A percentile compares a stretch with the other conserved stretches of the same genome.
phyloP scores from a whole-genome alignment of 2,888 invertebrate species.

The Scaptomyza parva region DNA sequence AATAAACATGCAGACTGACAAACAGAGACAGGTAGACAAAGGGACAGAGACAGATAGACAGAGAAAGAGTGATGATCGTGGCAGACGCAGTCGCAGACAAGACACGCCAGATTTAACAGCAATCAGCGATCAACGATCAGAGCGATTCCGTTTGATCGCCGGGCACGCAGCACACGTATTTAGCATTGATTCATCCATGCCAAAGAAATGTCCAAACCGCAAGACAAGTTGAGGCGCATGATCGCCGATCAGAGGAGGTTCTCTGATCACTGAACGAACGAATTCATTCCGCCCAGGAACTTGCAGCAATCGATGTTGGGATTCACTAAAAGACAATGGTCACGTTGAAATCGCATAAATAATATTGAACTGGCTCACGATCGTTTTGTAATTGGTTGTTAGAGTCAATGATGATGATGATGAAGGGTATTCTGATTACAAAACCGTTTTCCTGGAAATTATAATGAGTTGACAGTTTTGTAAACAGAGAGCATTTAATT shows the following conservation, averaged over 20 bases:
- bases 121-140: constrained; percentile 38
- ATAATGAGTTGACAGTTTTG: constrained; percentile 40
- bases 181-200: constrained; percentile 49
- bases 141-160: constrained; percentile 14
- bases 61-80: constrained; percentile 27
- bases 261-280: constrained; percentile 20
- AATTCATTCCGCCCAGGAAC: constrained; percentile 69
- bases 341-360: constrained; percentile 71
- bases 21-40: background rate
- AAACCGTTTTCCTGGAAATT: constrained; percentile 51
- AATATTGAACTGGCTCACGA: constrained; percentile 39
- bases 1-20: background rate
- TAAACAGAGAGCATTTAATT: constrained; percentile 1
- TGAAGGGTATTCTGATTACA: constrained; percentile 18
- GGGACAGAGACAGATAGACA: background rate
- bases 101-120: constrained; percentile 59
- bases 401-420: constrained; percentile 18
- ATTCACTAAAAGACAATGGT: constrained; percentile 50
- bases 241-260: background rate
- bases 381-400: constrained; percentile 54
- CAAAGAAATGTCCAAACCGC: constrained; percentile 41
- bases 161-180: constrained; percentile 36
- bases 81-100: constrained; percentile 49
- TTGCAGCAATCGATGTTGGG: constrained; percentile 62
- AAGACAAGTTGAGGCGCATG: constrained; percentile 17